A percentile compares a stretch with the other conserved stretches of the same genome.
Conservation (phyloP, 2,888 invertebrate genomes). For the Heliconius sara region DNA sequence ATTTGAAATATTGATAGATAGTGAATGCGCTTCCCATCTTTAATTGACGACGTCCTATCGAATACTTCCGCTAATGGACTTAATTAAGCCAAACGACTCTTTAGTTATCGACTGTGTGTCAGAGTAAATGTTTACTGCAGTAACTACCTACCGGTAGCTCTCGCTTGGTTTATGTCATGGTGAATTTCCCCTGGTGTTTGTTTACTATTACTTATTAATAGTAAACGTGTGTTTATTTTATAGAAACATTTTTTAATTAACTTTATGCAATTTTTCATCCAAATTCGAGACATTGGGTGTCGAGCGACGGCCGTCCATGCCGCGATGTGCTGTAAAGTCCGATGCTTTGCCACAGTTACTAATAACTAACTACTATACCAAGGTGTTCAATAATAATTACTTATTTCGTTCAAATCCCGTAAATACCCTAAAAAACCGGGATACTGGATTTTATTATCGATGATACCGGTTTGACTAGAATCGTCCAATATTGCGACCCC, state of each 20-base stretch:
- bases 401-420: too few relatives aligned
- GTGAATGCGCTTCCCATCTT: conserved; percentile 32
- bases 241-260: not conserved
- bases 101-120: conserved; percentile 30
- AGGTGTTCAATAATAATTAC: too few relatives aligned
- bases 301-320: not conserved
- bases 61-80: conserved; percentile 36
- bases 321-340: not conserved
- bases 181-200: not conserved
- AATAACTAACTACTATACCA: too few relatives aligned
- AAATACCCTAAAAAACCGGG: too few relatives aligned
- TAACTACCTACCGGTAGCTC: not conserved
- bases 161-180: not conserved
- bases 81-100: conserved; percentile 36
- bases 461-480: too few relatives aligned
- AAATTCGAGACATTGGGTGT: not conserved
- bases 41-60: conserved; percentile 33
- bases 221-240: not conserved
- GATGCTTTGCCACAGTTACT: too few relatives aligned
- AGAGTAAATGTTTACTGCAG: conserved; percentile 24
- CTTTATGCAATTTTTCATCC: not conserved
- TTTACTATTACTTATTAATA: not conserved
- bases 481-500: too few relatives aligned
- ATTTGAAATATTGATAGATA: conserved; percentile 20
- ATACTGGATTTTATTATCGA: too few relatives aligned